A percentile compares a stretch with the other conserved stretches of the same genome.
phyloP scores from a whole-genome alignment of 2,113 vertebrate species.

The Lepidothrix coronata region DNA sequence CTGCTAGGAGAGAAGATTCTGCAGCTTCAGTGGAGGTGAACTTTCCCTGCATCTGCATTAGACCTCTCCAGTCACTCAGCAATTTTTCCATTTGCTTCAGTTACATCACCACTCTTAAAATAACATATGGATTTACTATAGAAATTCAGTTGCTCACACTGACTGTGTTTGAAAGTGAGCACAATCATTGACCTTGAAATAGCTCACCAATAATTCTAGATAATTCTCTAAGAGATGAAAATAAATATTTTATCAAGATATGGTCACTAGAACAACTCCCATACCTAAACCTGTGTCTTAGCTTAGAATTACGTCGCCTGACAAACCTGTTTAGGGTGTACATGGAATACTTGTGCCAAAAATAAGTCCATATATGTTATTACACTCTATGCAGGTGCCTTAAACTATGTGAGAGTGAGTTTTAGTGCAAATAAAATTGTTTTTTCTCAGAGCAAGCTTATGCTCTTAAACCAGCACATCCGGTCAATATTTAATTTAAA shows the following conservation, averaged over 20 bases:
- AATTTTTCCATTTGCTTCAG: neutral
- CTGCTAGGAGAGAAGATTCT: neutral
- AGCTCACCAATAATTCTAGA: neutral
- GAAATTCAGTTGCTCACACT: neutral
- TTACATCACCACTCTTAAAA: neutral
- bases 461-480: neutral
- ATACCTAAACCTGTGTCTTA: neutral
- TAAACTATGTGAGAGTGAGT: neutral
- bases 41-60: neutral
- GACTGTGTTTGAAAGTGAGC: neutral
- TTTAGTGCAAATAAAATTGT: neutral
- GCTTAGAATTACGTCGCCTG: fast-evolving
- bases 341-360: neutral
- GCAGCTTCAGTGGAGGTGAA: neutral
- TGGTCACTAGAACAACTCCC: neutral
- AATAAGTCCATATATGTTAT: neutral
- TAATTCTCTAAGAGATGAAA: neutral
- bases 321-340: neutral
- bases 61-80: neutral
- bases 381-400: neutral
- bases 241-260: neutral
- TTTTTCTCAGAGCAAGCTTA: neutral
- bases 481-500: constrained; percentile 16
- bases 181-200: neutral
- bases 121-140: neutral